Evolutionary conservation across 2,113 vertebrate genomes (phyloP).

Genomic region (Lophotis ruficrista): DNA sequence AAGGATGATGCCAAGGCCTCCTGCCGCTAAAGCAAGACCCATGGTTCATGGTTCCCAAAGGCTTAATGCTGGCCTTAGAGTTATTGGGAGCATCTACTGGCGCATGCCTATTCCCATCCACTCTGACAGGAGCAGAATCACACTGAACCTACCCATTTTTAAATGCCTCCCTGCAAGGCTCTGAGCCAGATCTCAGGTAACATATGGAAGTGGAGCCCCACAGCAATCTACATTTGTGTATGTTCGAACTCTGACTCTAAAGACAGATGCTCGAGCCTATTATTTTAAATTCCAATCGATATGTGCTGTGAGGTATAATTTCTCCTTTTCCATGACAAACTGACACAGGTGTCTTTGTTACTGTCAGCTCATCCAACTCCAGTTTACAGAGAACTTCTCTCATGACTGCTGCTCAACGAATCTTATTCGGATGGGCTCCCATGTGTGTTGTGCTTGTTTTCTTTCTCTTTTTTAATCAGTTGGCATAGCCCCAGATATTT

Average conservation of each 20-base stretch:
- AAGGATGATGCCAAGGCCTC: neutral
- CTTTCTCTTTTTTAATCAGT: slow-evolving; percentile 43
- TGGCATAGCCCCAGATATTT: slow-evolving; percentile 23
- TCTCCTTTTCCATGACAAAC: neutral
- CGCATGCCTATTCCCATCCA: neutral
- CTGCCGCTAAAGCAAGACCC: neutral
- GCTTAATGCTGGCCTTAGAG: neutral
- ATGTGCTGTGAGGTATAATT: neutral
- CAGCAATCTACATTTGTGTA: neutral
- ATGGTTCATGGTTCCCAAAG: neutral
- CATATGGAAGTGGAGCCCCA: neutral
- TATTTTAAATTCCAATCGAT: neutral
- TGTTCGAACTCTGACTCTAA: neutral
- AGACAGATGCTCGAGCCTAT: neutral
- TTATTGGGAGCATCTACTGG: neutral
- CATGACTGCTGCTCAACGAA: neutral
- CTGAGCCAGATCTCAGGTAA: neutral
- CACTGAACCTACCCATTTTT: neutral
- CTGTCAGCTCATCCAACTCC: neutral
- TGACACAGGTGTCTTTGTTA: neutral
- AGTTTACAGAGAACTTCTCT: neutral
- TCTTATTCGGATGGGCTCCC: slow-evolving; percentile 1
- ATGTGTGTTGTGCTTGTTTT: neutral
- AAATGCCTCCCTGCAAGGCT: neutral
- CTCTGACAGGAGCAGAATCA: neutral